Percentiles rank a stretch among this genome's conserved stretches.
phyloP scores from a whole-genome alignment of 2,888 invertebrate genomes.

The Yponomeuta sedellus region DNA sequence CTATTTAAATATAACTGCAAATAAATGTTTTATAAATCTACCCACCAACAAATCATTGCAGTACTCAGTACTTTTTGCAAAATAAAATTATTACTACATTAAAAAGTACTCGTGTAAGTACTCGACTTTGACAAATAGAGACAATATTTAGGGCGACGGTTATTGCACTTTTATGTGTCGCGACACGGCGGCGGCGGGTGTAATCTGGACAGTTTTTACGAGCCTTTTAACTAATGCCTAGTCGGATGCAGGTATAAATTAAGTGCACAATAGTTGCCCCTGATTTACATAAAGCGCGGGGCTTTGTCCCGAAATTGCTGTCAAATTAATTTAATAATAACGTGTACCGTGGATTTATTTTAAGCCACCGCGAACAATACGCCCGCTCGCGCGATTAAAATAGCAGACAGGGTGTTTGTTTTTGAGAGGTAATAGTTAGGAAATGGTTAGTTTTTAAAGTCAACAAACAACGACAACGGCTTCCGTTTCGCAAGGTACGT shows the following conservation, averaged over 20 bases:
- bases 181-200: slow-evolving; percentile 37
- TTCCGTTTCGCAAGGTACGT: too few relatives aligned
- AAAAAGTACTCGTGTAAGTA: too few relatives aligned
- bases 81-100: too few relatives aligned
- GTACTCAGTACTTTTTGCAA: too few relatives aligned
- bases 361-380: background rate
- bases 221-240: slow-evolving; percentile 48
- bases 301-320: slow-evolving; percentile 41
- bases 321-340: slow-evolving; percentile 51
- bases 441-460: too few relatives aligned
- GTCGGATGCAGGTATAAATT: slow-evolving; percentile 41
- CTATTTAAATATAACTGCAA: too few relatives aligned
- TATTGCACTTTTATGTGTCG: slow-evolving; percentile 43
- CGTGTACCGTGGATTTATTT: slow-evolving; percentile 23
- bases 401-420: too few relatives aligned
- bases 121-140: slow-evolving; percentile 27
- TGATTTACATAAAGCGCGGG: slow-evolving; percentile 49
- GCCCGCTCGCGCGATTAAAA: too few relatives aligned
- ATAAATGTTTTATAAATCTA: too few relatives aligned
- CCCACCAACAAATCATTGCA: too few relatives aligned
- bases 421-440: too few relatives aligned
- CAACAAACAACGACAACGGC: too few relatives aligned
- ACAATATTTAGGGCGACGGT: slow-evolving; percentile 45
- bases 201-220: slow-evolving; percentile 18
- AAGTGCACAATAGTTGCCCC: slow-evolving; percentile 41